Conservation (phyloP, 2,113 vertebrate genomes). For the Podarcis cretensis region DNA sequence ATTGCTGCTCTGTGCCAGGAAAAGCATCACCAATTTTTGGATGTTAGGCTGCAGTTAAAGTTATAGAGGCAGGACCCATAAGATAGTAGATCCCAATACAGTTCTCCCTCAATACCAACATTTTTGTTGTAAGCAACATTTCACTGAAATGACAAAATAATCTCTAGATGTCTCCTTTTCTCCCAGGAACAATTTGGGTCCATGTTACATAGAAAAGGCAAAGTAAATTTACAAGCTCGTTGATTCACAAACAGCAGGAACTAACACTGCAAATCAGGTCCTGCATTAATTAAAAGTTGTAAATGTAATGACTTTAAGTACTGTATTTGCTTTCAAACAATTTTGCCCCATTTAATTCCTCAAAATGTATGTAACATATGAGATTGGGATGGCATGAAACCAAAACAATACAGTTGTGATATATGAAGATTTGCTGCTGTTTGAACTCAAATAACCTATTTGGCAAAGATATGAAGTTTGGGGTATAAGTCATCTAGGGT, state of each 20-base stretch:
- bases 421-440: neutral
- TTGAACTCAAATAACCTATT: neutral
- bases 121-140: neutral
- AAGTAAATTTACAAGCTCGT: neutral
- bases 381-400: neutral
- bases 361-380: neutral
- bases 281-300: conserved; percentile 17
- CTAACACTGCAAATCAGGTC: neutral
- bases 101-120: rapidly evolving
- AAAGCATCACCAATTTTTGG: neutral
- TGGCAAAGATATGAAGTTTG: neutral
- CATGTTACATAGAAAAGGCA: neutral
- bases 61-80: neutral
- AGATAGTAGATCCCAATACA: neutral
- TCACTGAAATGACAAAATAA: neutral
- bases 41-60: neutral
- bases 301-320: conserved; percentile 13
- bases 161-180: neutral
- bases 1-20: too few species aligned
- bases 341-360: neutral
- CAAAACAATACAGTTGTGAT: neutral
- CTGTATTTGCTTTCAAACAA: neutral
- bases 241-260: neutral
- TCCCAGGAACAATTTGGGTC: neutral
- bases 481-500: too few species aligned